Evolutionary conservation across 1,140 invertebrate genomes (phyloP).

Genomic region (Melanaphis sacchari): DNA sequence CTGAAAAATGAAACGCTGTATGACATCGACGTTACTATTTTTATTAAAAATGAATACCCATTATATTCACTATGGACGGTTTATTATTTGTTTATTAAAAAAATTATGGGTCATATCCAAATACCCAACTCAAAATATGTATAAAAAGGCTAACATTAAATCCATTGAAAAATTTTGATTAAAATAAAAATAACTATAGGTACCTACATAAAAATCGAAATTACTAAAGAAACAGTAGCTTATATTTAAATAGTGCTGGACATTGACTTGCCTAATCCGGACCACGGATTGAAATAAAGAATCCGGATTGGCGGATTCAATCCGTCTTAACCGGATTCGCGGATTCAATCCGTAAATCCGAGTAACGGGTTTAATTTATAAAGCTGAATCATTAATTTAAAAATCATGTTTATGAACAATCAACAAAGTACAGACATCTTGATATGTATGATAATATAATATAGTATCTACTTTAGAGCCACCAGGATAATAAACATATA

Average conservation of each 20-base stretch:
- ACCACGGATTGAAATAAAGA: no score
- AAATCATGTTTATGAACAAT: no score
- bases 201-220: background rate
- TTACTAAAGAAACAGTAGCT: background rate
- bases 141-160: background rate
- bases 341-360: no score
- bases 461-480: no score
- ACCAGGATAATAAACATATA: no score
- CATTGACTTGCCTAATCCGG: no score
- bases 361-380: no score
- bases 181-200: background rate
- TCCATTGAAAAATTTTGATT: background rate
- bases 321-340: no score
- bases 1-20: background rate
- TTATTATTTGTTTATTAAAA: background rate
- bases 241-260: background rate
- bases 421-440: no score
- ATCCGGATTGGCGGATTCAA: no score
- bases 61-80: background rate
- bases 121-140: background rate
- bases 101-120: background rate
- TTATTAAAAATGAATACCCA: background rate
- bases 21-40: background rate
- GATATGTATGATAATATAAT: no score
- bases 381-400: no score